Evolutionary conservation across 2,888 invertebrate species (phyloP).

Genomic region (Julus scanicus): DNA sequence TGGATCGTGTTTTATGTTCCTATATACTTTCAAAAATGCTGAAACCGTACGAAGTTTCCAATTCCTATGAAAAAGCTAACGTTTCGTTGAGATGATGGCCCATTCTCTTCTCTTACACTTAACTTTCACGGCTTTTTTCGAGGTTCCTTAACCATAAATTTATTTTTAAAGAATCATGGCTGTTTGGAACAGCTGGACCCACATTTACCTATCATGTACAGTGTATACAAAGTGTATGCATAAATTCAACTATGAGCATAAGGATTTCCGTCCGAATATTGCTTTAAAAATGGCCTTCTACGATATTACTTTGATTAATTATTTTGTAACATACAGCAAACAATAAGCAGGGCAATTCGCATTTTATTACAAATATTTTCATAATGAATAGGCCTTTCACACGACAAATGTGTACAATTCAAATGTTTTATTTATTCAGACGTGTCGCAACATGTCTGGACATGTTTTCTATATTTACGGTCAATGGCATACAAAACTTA

Average conservation of each 20-base stretch:
- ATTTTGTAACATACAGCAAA: too few species aligned
- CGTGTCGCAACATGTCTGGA: too few species aligned
- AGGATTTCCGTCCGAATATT: background rate
- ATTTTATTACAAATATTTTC: too few species aligned
- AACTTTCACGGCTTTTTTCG: background rate
- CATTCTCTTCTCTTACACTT: constrained; percentile 15
- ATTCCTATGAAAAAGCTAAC: background rate
- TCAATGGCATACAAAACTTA: too few species aligned
- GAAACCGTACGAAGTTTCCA: background rate
- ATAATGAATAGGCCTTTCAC: too few species aligned
- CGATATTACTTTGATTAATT: background rate
- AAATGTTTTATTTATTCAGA: too few species aligned
- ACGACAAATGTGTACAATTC: too few species aligned
- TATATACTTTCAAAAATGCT: background rate
- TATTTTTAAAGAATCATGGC: background rate
- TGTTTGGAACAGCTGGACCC: background rate
- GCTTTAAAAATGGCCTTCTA: background rate
- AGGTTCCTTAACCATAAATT: background rate
- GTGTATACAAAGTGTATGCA: background rate
- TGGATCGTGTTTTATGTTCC: background rate
- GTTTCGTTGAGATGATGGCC: background rate
- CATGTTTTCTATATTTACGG: too few species aligned
- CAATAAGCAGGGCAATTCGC: too few species aligned
- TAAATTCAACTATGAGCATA: too few species aligned
- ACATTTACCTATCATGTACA: background rate